phyloP scores from a whole-genome alignment of 2,797 vertebrate species.

The Pantherophis vulpinus region DNA sequence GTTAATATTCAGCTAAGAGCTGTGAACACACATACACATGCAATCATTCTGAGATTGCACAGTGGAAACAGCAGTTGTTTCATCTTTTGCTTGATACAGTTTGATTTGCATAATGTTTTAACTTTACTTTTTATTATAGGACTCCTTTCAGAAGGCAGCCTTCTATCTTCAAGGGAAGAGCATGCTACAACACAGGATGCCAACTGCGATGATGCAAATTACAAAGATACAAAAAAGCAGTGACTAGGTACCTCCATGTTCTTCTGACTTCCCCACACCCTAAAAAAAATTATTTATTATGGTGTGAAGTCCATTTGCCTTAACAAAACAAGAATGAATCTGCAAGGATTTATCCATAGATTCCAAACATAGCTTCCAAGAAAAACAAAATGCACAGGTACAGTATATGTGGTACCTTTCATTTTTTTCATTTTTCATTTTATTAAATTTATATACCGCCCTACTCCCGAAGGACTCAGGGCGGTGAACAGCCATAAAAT shows the following conservation, averaged over 20 bases:
- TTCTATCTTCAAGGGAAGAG: conserved; percentile 68
- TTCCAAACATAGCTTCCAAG: background rate
- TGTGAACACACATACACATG: background rate
- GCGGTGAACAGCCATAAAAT: too few relatives aligned
- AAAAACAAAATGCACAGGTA: too few relatives aligned
- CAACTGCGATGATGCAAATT: conserved; percentile 49
- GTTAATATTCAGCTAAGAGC: background rate
- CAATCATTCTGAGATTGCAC: conserved; percentile 34
- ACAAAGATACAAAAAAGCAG: conserved; percentile 59
- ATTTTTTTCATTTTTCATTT: too few relatives aligned
- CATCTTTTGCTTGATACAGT: conserved; percentile 74
- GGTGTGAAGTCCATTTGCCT: conserved; percentile 35
- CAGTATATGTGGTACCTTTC: too few relatives aligned
- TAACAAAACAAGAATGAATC: conserved; percentile 41
- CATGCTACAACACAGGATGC: conserved; percentile 62
- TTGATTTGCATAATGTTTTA: conserved; percentile 82
- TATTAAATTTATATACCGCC: too few relatives aligned
- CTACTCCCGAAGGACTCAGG: too few relatives aligned
- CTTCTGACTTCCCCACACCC: background rate
- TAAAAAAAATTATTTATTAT: conserved; percentile 33
- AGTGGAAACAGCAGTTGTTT: conserved; percentile 62
- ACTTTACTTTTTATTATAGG: conserved; percentile 48
- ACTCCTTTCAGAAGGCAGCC: conserved; percentile 68
- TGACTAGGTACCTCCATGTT: conserved; percentile 45
- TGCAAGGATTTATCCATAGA: conserved; percentile 23